These are phyloP conservation scores for Steatornis caripensis DNA, from an alignment of 2,113 vertebrate species.

Conservation along the genomic window DNA sequence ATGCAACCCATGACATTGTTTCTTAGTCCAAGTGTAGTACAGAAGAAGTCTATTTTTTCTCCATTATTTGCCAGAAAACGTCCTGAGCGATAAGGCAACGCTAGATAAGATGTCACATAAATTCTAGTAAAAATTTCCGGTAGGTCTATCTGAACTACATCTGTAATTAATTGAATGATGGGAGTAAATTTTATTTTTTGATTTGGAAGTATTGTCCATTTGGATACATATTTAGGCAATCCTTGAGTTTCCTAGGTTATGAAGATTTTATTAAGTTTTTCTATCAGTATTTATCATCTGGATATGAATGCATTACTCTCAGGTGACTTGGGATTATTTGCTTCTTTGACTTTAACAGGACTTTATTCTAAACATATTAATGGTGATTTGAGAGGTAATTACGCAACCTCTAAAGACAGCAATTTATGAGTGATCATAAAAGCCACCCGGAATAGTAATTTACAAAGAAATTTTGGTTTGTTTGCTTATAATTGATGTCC, in stretches of 20 bases:
- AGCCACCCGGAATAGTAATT: background rate
- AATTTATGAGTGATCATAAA: background rate
- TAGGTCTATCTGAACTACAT: background rate
- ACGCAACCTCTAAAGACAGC: background rate
- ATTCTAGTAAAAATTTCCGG: background rate
- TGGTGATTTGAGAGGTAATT: background rate
- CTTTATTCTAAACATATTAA: background rate
- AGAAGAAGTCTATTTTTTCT: background rate
- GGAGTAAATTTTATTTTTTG: background rate
- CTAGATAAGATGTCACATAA: background rate
- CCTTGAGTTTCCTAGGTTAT: background rate
- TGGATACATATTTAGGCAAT: background rate
- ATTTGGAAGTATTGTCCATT: background rate
- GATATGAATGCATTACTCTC: background rate
- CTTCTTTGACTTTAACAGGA: background rate
- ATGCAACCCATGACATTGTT: background rate
- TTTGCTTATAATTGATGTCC: background rate
- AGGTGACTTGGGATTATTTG: background rate
- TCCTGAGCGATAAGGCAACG: background rate
- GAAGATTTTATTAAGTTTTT: background rate
- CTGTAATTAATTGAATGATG: background rate
- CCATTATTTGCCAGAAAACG: background rate
- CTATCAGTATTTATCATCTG: background rate
- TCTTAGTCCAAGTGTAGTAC: rapidly evolving
- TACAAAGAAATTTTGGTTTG: background rate